phyloP scores from a whole-genome alignment of 2,888 invertebrate species.

The Cybosia mesomella region DNA sequence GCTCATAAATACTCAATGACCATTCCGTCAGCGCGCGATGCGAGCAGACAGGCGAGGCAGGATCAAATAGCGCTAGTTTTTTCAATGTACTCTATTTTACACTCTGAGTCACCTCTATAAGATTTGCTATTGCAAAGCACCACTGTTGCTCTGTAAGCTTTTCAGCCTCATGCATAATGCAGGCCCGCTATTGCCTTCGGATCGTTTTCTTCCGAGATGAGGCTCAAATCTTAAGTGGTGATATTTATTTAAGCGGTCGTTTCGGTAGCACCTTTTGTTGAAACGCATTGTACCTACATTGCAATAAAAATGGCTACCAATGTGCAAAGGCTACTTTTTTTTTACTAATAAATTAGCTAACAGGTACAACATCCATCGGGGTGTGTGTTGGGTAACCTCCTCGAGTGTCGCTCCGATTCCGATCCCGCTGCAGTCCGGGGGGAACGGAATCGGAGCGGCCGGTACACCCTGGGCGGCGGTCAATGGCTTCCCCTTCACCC shows the following conservation, averaged over 20 bases:
- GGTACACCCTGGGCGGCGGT: too few species aligned
- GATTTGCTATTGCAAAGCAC: slow-evolving; percentile 8
- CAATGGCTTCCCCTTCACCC: too few species aligned
- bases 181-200: slow-evolving; percentile 53
- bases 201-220: slow-evolving; percentile 48
- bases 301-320: background rate
- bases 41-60: background rate
- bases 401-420: too few species aligned
- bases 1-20: slow-evolving; percentile 61
- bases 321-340: background rate
- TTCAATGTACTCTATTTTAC: background rate
- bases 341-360: background rate
- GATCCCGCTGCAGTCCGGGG: too few species aligned
- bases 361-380: background rate
- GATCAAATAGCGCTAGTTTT: background rate
- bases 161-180: slow-evolving; percentile 65
- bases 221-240: slow-evolving; percentile 64
- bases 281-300: background rate
- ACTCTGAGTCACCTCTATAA: slow-evolving; percentile 19
- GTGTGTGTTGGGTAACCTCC: too few species aligned
- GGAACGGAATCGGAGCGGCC: too few species aligned
- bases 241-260: slow-evolving; percentile 67
- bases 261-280: slow-evolving; percentile 40
- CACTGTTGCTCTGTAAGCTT: slow-evolving; percentile 28
- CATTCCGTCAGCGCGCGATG: slow-evolving; percentile 47